Percentiles rank a stretch among this genome's conserved stretches.
phyloP scores from a whole-genome alignment of 2,888 invertebrate species.

The Cantharis flavilabris region DNA sequence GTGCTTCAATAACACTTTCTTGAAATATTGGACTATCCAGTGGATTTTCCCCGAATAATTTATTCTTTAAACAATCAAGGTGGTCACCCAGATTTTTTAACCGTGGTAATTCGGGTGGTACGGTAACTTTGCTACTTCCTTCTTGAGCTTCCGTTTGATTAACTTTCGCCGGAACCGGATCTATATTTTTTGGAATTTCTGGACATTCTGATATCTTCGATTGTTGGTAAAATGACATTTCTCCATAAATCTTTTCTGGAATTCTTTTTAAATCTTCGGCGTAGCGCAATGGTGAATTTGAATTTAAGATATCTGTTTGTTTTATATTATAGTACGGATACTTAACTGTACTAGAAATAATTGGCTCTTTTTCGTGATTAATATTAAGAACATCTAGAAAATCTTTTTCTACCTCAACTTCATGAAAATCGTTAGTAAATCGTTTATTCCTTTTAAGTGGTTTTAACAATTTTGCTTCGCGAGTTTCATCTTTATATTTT shows the following conservation, averaged over 20 bases:
- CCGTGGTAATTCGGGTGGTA: conserved; percentile 56
- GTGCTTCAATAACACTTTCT: conserved; percentile 60
- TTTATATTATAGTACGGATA: conserved; percentile 67
- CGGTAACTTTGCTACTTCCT: conserved; percentile 37
- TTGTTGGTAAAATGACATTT: conserved; percentile 71
- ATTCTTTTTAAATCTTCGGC: conserved; percentile 66
- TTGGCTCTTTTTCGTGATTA: conserved; percentile 27
- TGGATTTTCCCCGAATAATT: conserved; percentile 77
- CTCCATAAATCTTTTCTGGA: conserved; percentile 67
- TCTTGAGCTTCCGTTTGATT: conserved; percentile 50
- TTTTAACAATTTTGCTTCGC: background rate
- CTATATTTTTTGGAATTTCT: conserved; percentile 60
- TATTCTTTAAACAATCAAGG: conserved; percentile 74
- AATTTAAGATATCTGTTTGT: conserved; percentile 54
- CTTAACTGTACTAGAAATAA: conserved; percentile 51
- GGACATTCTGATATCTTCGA: conserved; percentile 62
- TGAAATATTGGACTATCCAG: conserved; percentile 75
- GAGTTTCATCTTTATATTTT: conserved; percentile 33
- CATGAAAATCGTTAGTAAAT: conserved; percentile 39
- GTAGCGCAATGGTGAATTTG: conserved; percentile 68
- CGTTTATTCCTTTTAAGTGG: conserved; percentile 28
- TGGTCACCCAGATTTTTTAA: conserved; percentile 70
- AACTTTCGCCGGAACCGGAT: conserved; percentile 60
- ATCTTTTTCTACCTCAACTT: conserved; percentile 41
- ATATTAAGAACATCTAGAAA: conserved; percentile 40